Evolutionary conservation across 2,888 invertebrate genomes (phyloP), one percentile per base, ranked within the genome.

Genomic region (Troides oblongomaculatus): DNA sequence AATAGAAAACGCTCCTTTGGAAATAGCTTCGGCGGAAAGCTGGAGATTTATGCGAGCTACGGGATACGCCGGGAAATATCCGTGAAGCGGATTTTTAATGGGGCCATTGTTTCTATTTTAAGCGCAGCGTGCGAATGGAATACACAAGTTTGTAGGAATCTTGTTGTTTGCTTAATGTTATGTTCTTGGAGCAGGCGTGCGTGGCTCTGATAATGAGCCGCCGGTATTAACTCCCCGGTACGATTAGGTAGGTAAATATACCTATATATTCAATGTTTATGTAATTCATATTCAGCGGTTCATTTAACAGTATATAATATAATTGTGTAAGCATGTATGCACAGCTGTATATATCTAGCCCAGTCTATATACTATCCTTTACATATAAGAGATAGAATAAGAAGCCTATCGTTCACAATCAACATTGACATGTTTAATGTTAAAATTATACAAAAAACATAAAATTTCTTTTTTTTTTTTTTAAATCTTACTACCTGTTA

Each of bases 1-100:
- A 92, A 92, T 92, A 92, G 92, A 92, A 92, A 92, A 92, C 83
- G 92, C 90, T 90, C 87, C 86, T 92, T 91, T 90, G 88, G 87
- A 89, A 92, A 92, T 89, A 87, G 92, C 90, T 92, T 92, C 87
- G 89, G 92, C 85, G 90, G 91, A 92, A 92, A 92, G 92, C 92
- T 89, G 81, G 81, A 87, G 92, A 92, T 92, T 92, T 92, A 92
- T 91, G 85, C 84, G 81, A 77, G 87, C 86, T 90, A 92, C 92
- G 92, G 90, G 91, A 88, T 89, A 85, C 85, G 88, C 87, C 86
- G 84, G 85, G 91, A 86, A 89, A 91, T 90, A 90, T 89, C 90
- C 91, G 90, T 84, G 85, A 88, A 89, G 91, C 90, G 89, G 82
- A 91, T 92, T 92, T 92, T 92, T 92, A 92, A 92, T 92, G 90